Evolutionary conservation across 2,888 invertebrate genomes (phyloP), one percentile per base, ranked within the genome.

Genomic region (Dasysyrphus tricinctus): DNA sequence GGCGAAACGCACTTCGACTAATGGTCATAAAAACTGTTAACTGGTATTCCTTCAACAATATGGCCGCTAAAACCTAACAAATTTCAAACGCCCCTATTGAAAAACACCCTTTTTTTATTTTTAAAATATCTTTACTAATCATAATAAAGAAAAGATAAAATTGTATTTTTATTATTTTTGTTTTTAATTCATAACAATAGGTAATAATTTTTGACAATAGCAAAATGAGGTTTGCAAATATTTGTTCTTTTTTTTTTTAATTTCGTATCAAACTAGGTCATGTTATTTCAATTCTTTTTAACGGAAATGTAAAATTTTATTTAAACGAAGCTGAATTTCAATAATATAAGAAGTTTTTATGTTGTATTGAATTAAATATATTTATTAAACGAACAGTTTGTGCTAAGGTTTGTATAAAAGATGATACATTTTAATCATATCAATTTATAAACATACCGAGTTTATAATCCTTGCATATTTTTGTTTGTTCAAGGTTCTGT

Each of bases 371-470:
- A 44, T 16, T 14, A 39, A 63, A 44, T 29, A 42, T 39, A 42
- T 44, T 63, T 63, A 42, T 63, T 63, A 63, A 42, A 63, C 44
- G 42, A 63, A 63, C 42, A 63, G 61, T 44, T 39, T 63, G 42
- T 39, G 61, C 61, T 63, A 42, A 44, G 29, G 29, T 63, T 63
- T 63, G 61, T 63, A 63, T 63, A 63, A 63, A 63, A 63, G 24
- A 29, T 39, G 61, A 44, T 63, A 42, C 29, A 29, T 63, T 63
- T 42, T 37, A 9, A 29, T 56, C 34, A 42, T 65, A 65, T 49
- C 16, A 19, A 61, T 65, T 56, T 70, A 56, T 37, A 63, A 75
- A 80, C 61, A 56, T 37, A 70, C 42, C 56, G 63, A 57, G 54
- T 63, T 65, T 61, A 56, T 69, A 69, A 73, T 49, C 19, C 37